A percentile compares a stretch with the other conserved stretches of the same genome.
Conservation (phyloP, 2,888 invertebrate genomes). For the Diachrysia chrysitis region DNA sequence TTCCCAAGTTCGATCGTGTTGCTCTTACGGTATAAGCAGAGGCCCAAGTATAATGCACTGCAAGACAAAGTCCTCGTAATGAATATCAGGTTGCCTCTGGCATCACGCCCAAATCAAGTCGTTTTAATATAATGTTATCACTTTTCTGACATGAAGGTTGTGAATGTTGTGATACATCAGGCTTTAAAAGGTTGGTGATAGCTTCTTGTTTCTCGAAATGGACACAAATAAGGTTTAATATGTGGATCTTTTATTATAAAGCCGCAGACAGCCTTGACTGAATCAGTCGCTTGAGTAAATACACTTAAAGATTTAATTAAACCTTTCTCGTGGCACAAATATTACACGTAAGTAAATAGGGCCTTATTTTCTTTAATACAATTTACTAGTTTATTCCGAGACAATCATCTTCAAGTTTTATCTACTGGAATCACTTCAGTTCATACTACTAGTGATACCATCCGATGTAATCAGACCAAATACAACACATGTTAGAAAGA, state of each 20-base stretch:
- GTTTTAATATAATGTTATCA: conserved; percentile 34
- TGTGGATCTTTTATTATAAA: not conserved
- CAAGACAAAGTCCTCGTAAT: conserved; percentile 51
- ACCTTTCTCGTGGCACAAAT: not conserved
- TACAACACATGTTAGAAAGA: not conserved
- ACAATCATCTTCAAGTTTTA: too few species aligned
- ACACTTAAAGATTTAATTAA: conserved; percentile 4
- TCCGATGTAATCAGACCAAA: not conserved
- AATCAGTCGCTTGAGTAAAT: not conserved
- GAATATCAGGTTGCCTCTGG: conserved; percentile 56
- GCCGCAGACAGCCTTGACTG: not conserved
- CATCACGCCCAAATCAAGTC: conserved; percentile 42
- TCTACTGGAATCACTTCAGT: too few species aligned
- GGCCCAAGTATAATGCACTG: conserved; percentile 59
- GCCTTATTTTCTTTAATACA: not conserved
- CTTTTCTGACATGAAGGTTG: conserved; percentile 13
- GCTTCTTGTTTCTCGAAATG: not conserved
- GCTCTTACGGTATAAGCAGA: conserved; percentile 49
- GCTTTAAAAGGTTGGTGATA: not conserved
- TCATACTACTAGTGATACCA: not conserved
- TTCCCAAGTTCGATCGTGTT: conserved; percentile 37
- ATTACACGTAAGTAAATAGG: not conserved
- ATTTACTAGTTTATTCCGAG: not conserved
- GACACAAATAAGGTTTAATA: not conserved
- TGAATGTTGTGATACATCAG: not conserved